Evolutionary conservation across 2,113 vertebrate genomes (phyloP), one percentile per base, ranked within the genome.

Genomic region (Ammodytes marinus): DNA sequence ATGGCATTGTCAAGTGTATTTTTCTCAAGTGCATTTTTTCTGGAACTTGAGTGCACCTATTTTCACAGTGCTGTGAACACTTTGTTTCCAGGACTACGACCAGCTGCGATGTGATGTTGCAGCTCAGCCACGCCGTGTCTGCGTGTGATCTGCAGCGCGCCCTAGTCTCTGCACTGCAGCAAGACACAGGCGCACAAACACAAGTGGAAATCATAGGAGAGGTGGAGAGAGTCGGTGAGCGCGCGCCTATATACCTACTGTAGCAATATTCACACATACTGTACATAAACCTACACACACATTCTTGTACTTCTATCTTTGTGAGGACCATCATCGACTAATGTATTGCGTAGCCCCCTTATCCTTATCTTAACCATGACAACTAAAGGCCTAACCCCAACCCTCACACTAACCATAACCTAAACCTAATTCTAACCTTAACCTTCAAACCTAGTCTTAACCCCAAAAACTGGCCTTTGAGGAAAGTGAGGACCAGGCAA

Each of bases 181-280:
- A 11, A 4, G 55, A 40, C 8, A 27, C 2, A 39, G 13, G 9
- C 7, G 0, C 5, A 5, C 57, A 19, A 8, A 46, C 90, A 1
- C 17, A 8, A 45, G 84, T 57, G 0, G 17, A 1, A 13, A 63
- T 92, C 63, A 60, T 37, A 0, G 88, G 91, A 5, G 39, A 84
- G n/a, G 80, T 93, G 73, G 88, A 92, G 73, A 88, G 87, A 93
- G 91, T 95, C 1, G 94, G 94, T 94, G 74, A 87, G 93, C 70
- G 27, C 27, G 27, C 27, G 27, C 27, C 27, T 27, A 27, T 27
- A 27, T 27, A 27, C 27, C 27, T 27, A 27, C 27, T 27, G 27
- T 19, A 39, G 27, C 40, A 5, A 55, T 57, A 2, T 12, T 27
- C 49, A 42, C 1, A 37, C 19, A 17, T 4, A 27, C 27, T 27